Evolutionary conservation across 2,797 vertebrate genomes (phyloP).

Genomic region (Onychomys arenicola): DNA sequence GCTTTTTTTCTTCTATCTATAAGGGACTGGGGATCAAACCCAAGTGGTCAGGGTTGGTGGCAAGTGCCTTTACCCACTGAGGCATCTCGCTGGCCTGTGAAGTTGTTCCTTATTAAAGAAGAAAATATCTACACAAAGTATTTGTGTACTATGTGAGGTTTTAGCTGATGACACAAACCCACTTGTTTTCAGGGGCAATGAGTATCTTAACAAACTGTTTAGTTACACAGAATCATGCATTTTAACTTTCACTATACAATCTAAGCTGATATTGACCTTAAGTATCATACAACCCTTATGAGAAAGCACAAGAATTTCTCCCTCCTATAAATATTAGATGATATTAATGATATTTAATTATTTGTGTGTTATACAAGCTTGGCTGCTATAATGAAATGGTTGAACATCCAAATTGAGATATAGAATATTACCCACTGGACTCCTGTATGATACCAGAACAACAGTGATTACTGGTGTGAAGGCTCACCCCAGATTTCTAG

Average conservation of each 20-base stretch:
- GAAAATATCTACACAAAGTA: slow-evolving; percentile 4
- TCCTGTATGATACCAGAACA: not conserved
- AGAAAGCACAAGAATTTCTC: slow-evolving; percentile 25
- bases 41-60: too few species aligned
- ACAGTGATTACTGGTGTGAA: slow-evolving; percentile 7
- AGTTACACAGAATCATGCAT: not conserved
- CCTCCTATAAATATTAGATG: slow-evolving; percentile 4
- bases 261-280: not conserved
- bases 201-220: not conserved
- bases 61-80: not conserved
- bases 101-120: not conserved
- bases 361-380: not conserved
- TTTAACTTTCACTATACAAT: slow-evolving; percentile 19
- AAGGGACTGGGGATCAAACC: not conserved
- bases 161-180: slow-evolving; percentile 16
- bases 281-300: not conserved
- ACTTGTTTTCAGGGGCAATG: slow-evolving; percentile 35
- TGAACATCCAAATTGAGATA: slow-evolving; percentile 3
- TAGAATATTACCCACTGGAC: not conserved
- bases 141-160: not conserved
- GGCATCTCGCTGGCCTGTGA: not conserved
- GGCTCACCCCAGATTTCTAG: not conserved
- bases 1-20: not conserved
- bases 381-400: not conserved
- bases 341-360: slow-evolving; percentile 7